A percentile compares a stretch with the other conserved stretches of the same genome.
Evolutionary conservation across 2,113 vertebrate species (phyloP).

Genomic region (Fulica atra): DNA sequence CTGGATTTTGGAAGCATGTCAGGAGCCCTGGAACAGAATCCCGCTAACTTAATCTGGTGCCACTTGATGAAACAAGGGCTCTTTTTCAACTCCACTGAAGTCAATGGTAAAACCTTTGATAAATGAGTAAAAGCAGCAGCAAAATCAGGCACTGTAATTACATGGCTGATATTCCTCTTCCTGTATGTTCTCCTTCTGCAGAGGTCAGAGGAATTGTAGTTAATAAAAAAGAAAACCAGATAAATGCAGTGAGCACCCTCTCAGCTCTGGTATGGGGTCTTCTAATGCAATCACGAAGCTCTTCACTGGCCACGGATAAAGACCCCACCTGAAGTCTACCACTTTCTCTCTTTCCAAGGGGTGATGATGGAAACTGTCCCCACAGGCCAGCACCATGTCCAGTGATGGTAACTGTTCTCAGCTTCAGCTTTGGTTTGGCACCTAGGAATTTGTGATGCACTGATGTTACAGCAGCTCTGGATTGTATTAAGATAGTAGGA

Average conservation of each 20-base stretch:
- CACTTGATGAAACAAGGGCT: not conserved
- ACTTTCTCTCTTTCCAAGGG: not conserved
- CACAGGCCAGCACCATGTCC: fast-evolving
- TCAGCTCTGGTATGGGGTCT: not conserved
- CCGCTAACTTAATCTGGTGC: not conserved
- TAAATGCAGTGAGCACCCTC: not conserved
- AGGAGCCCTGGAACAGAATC: constrained; percentile 16
- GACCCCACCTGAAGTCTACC: not conserved
- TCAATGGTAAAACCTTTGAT: not conserved
- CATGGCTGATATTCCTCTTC: not conserved
- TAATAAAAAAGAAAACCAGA: not conserved
- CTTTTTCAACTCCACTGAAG: not conserved
- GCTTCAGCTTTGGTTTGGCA: not conserved
- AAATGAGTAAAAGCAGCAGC: not conserved
- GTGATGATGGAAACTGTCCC: not conserved
- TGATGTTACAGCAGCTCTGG: not conserved
- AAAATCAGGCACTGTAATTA: not conserved
- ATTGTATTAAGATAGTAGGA: not conserved
- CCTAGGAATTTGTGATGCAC: not conserved
- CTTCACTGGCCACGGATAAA: not conserved
- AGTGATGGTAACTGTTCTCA: not conserved
- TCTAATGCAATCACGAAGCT: not conserved
- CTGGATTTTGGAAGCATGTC: not conserved
- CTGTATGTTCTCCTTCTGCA: not conserved
- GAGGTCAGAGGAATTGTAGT: not conserved